Evolutionary conservation across 2,797 vertebrate genomes (phyloP), one percentile per base, ranked within the genome.

Genomic region (Poeciliopsis turneri): DNA sequence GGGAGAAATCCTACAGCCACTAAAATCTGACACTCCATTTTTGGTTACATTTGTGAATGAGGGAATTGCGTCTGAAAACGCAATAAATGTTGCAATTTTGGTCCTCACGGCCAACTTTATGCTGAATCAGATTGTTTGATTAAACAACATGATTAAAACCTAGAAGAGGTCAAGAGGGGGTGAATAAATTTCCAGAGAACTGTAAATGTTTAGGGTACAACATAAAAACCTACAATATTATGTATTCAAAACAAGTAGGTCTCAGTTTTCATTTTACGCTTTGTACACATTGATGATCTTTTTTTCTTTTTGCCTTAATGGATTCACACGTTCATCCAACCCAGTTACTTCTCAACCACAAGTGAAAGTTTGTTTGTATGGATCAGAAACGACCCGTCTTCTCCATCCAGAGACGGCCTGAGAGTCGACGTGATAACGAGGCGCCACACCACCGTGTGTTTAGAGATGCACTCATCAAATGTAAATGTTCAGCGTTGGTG

Each of bases 381-480:
- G 61, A 18, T 8, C 71, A 72, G 43, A 25, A 80, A 57, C 39
- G 49, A 78, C 75, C 61, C 0, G 3, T 85, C 57, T 64, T 74
- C 75, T 74, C 36, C 71, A 20, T 74, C 36, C 71, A 25, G 74
- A 77, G 76, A 76, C 61, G 36, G 18, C 61, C 2, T 33, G 53
- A 75, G 74, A 81, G 79, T 18, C 78, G 75, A 85, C 73, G 57
- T 55, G 73, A 76, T 80, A 43, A 33, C 46, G 66, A 64, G 39
- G 70, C 43, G 76, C 71, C 72, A 59, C 55, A 76, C 28, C 11
- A 25, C 47, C 46, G 45, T 53, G 72, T 23, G 45, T 36, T 16
- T 2, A 76, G 18, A 84, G 75, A 82, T 78, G 71, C 73, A 66
- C 57, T 74, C 76, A 57, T 79, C 80, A 82, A 79, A 75, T 76